A percentile compares a stretch with the other conserved stretches of the same genome.
Evolutionary conservation across 1,140 invertebrate genomes (phyloP).

Genomic region (Scaptomyza graminum): DNA sequence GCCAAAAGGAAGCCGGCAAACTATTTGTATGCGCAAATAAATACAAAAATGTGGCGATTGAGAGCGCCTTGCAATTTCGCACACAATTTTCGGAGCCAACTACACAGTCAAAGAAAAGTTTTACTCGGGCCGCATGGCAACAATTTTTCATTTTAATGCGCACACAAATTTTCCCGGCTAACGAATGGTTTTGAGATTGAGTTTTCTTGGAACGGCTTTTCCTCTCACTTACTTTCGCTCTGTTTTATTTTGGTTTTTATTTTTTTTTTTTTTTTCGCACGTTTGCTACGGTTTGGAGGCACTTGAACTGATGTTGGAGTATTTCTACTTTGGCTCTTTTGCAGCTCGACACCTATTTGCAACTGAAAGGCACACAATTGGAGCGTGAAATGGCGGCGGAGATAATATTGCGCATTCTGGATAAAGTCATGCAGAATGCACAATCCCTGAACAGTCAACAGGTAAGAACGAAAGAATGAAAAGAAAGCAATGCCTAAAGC

Average conservation of each 20-base stretch:
- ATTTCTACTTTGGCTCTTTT: conserved; percentile 58
- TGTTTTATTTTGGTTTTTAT: neutral
- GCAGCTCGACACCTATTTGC: conserved; percentile 82
- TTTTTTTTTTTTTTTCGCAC: conserved; percentile 4
- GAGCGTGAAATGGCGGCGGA: conserved; percentile 83
- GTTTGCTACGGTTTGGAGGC: conserved; percentile 7
- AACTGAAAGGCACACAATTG: conserved; percentile 82
- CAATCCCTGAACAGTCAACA: conserved; percentile 83
- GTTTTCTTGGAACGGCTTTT: neutral
- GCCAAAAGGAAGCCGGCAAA: conserved; percentile 30
- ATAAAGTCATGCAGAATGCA: conserved; percentile 83
- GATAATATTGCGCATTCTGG: conserved; percentile 81
- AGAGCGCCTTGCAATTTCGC: conserved; percentile 65
- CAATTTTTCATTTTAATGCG: conserved; percentile 83
- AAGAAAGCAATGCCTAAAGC: neutral
- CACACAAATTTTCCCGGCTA: conserved; percentile 78
- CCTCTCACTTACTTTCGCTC: neutral
- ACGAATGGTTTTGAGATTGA: conserved; percentile 52
- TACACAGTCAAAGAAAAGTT: conserved; percentile 66
- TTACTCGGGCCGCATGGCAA: conserved; percentile 52
- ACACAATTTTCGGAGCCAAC: conserved; percentile 71
- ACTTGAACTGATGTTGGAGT: conserved; percentile 48
- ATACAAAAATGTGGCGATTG: conserved; percentile 43
- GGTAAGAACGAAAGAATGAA: conserved; percentile 56
- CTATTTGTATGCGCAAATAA: conserved; percentile 78